Base-by-base conservation (phyloP, 2,888 invertebrate species). In the Eristalinus aeneus region DNA sequence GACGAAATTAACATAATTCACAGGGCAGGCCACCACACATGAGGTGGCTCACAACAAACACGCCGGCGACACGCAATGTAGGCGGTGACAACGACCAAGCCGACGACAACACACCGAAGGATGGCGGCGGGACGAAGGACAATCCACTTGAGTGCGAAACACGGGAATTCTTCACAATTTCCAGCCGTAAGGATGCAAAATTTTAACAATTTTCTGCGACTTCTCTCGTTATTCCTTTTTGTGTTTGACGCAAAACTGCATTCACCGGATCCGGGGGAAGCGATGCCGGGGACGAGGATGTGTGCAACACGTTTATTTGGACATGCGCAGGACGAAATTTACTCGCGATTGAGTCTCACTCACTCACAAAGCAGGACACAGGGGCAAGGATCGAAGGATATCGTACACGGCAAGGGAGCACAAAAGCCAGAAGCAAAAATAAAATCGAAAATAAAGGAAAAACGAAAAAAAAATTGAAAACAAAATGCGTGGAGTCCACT, bases 291-390 rank as follows among this genome's bases (percentile, higher is more conserved):
- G 46, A n/a, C 8, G 46, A 46, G 46, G 46, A 46, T 46, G n/a
- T 46, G 64, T 86, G 86, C 86, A 86, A 86, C 86, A 86, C 86
- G 86, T 86, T 82, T 31, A 23, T 34, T 20, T 46, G 60, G 64
- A 65, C 77, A 78, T 86, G 86, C 82, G 86, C 77, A 74, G 71
- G 36, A 77, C 39, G 11, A 68, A 68, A 72, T 63, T 72, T 46
- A 46, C 46, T 5, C 46, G 56, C 31, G 63, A 46, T 11, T 12
- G 61, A 61, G 65, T 20, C 23, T 74, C 82, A 86, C 81, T 86
- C 86, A 74, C 53, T 10, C 63, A 46, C 56, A 46, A 10, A 71
- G 27, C 27, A 67, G 64, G 64, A 68, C 64, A n/a, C n/a, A 12
- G 23, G 23, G 31, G 31, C 32, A 74, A 71, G 65, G 58, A 63